phyloP scores from a whole-genome alignment of 2,113 vertebrate genomes.

The Epinephelus moara region DNA sequence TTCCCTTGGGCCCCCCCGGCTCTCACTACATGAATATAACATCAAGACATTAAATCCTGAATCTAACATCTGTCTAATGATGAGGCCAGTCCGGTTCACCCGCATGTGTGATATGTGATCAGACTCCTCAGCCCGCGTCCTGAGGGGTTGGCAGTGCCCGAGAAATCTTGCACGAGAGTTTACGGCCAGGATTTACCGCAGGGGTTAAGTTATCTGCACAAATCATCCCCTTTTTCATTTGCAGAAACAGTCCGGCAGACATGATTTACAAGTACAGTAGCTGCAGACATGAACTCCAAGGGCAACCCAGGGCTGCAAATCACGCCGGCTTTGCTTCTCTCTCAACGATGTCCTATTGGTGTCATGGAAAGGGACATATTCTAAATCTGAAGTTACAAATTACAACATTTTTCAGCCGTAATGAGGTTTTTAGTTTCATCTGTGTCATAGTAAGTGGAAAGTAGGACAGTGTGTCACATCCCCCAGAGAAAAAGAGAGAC shows the following conservation, averaged over 20 bases:
- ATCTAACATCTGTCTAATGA: slow-evolving; percentile 64
- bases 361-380: slow-evolving; percentile 55
- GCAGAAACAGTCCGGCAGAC: slow-evolving; percentile 69
- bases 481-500: slow-evolving; percentile 42
- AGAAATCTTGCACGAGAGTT: slow-evolving; percentile 61
- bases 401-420: slow-evolving; percentile 44
- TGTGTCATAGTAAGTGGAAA: slow-evolving; percentile 64
- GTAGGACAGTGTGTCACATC: slow-evolving; percentile 76
- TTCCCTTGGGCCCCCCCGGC: background rate
- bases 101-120: slow-evolving; percentile 61
- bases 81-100: slow-evolving; percentile 40
- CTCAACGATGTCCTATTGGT: slow-evolving; percentile 44
- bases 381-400: slow-evolving; percentile 68
- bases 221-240: slow-evolving; percentile 82
- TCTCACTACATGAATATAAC: slow-evolving; percentile 61
- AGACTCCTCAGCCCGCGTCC: slow-evolving; percentile 37
- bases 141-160: slow-evolving; percentile 46
- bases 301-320: slow-evolving; percentile 69
- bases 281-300: slow-evolving; percentile 76
- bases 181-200: slow-evolving; percentile 72
- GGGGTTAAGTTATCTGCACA: slow-evolving; percentile 74
- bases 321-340: slow-evolving; percentile 50
- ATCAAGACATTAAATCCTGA: slow-evolving; percentile 60
- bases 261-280: slow-evolving; percentile 78
- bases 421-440: slow-evolving; percentile 66